Percentiles rank a stretch among this genome's conserved stretches.
Conservation (phyloP, 2,113 vertebrate genomes). For the Collichthys lucidus region DNA sequence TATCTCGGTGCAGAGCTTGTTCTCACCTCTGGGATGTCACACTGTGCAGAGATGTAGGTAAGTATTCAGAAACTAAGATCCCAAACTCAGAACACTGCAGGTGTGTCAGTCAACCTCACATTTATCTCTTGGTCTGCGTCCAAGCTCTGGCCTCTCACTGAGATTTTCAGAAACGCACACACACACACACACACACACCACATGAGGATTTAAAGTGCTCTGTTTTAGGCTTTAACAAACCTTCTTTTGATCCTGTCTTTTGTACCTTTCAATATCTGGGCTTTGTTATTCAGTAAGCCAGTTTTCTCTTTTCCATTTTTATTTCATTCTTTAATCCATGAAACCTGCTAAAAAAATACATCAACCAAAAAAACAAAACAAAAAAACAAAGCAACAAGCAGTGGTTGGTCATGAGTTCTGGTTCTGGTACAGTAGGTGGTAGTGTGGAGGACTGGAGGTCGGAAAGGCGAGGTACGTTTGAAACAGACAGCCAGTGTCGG, state of each 20-base stretch:
- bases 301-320: neutral
- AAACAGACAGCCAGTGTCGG: neutral
- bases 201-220: conserved; percentile 20
- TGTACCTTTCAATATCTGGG: conserved; percentile 12
- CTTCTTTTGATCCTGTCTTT: conserved; percentile 15
- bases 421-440: neutral
- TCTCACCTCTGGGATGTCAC: conserved; percentile 11
- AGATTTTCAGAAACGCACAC: neutral
- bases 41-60: neutral
- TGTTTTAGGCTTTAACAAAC: conserved; percentile 35
- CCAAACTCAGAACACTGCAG: conserved; percentile 31
- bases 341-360: neutral
- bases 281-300: neutral
- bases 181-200: neutral
- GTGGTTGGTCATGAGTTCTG: neutral
- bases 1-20: conserved; percentile 19
- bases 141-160: neutral
- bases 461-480: conserved; percentile 4
- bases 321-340: neutral
- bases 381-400: conserved; percentile 15
- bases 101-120: conserved; percentile 37
- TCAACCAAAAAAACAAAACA: conserved; percentile 6
- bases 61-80: conserved; percentile 34
- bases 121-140: conserved; percentile 38
- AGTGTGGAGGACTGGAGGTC: conserved; percentile 10